phyloP scores from a whole-genome alignment of 2,888 invertebrate genomes.

The Scaptomyza tumidula region DNA sequence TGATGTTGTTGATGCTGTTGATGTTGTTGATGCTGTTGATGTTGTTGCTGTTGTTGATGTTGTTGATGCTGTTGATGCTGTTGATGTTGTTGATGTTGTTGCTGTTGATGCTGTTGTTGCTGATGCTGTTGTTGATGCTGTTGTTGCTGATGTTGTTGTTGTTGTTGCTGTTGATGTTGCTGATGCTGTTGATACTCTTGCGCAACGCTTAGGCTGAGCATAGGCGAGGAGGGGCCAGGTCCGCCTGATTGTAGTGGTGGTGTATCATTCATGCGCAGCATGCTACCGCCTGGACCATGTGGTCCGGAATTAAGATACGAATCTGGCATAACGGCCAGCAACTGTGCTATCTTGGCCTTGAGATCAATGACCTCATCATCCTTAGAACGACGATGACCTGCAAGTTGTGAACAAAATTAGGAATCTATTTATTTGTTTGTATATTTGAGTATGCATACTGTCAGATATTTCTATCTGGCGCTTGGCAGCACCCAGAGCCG shows the following conservation, averaged over 20 bases:
- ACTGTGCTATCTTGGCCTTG: conserved; percentile 95
- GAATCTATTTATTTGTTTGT: not conserved
- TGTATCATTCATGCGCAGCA: conserved; percentile 86
- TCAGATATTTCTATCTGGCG: conserved; percentile 94
- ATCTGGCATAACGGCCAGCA: conserved; percentile 94
- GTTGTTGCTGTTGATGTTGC: conserved; percentile 64
- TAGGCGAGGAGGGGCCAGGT: conserved; percentile 84
- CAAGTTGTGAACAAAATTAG: not conserved
- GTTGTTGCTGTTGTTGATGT: conserved; percentile 52
- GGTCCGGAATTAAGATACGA: conserved; percentile 86
- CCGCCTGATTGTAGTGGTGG: conserved; percentile 81
- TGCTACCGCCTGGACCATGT: conserved; percentile 86
- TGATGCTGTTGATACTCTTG: conserved; percentile 71
- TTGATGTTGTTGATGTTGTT: conserved; percentile 43
- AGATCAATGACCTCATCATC: conserved; percentile 96
- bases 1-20: conserved; percentile 54
- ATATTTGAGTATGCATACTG: conserved; percentile 86
- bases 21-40: conserved; percentile 48
- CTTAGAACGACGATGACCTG: conserved; percentile 92
- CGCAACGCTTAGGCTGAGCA: conserved; percentile 80
- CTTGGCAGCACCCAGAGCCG: conserved; percentile 97
- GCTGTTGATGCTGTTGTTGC: conserved; percentile 40
- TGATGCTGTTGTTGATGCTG: conserved; percentile 53
- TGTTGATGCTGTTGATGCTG: conserved; percentile 42
- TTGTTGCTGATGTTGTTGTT: conserved; percentile 50